Conservation (phyloP, 2,113 vertebrate species). For the Rhinogobius similis region DNA sequence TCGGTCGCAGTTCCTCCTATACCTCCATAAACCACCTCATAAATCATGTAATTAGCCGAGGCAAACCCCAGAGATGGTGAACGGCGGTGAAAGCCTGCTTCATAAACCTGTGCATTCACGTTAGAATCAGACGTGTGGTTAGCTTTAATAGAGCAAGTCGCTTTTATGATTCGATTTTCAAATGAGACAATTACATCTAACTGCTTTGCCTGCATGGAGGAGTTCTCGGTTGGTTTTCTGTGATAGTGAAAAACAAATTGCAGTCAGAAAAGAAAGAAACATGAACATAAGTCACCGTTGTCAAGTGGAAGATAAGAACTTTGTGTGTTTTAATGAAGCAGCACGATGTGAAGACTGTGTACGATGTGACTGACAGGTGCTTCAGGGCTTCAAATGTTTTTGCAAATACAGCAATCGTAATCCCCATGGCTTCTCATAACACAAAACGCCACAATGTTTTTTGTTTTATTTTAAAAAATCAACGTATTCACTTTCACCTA, state of each 20-base stretch:
- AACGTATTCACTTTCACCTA: too few relatives aligned
- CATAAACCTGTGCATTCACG: conserved; percentile 38
- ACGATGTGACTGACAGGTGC: too few relatives aligned
- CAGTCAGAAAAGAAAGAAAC: conserved; percentile 16
- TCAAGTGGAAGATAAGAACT: too few relatives aligned
- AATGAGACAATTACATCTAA: conserved; percentile 22
- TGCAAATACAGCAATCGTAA: too few relatives aligned
- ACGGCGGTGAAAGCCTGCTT: conserved; percentile 2
- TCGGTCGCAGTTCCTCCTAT: conserved; percentile 32
- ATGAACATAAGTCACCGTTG: neutral
- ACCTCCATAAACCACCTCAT: conserved; percentile 50
- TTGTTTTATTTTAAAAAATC: too few relatives aligned
- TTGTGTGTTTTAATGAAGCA: too few relatives aligned
- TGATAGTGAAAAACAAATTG: conserved; percentile 18
- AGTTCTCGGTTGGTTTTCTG: neutral
- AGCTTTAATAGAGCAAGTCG: conserved; percentile 49
- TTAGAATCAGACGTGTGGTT: conserved; percentile 38
- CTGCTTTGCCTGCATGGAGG: conserved; percentile 2
- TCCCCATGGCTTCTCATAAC: too few relatives aligned
- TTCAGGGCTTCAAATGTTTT: too few relatives aligned
- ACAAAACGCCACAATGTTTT: too few relatives aligned
- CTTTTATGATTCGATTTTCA: conserved; percentile 47
- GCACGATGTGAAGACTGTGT: too few relatives aligned
- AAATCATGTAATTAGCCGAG: conserved; percentile 57
- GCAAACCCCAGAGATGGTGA: conserved; percentile 21